Percentiles rank a stretch among this genome's conserved stretches.
Conservation (phyloP, 2,888 invertebrate species). For the Oligia strigilis region DNA sequence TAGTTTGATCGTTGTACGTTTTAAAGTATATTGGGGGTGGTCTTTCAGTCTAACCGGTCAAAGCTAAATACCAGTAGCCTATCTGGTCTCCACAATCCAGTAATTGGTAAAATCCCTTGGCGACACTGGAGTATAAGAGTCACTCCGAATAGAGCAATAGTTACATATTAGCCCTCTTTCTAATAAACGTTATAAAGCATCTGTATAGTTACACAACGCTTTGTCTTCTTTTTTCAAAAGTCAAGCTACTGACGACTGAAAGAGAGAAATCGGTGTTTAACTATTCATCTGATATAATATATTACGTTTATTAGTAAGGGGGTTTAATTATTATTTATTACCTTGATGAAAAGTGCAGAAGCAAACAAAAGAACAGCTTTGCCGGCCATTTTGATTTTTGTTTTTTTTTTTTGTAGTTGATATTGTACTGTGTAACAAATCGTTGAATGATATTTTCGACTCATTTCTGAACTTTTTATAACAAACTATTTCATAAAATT, state of each 20-base stretch:
- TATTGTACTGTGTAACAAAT: not conserved
- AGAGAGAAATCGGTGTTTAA: too few species aligned
- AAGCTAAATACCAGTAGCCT: not conserved
- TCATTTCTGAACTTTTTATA: conserved; percentile 39
- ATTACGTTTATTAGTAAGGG: too few species aligned
- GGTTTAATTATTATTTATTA: not conserved
- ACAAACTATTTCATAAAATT: conserved; percentile 12
- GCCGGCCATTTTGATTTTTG: conserved; percentile 51
- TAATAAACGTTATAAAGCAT: too few species aligned
- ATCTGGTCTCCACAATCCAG: not conserved
- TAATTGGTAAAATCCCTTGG: not conserved
- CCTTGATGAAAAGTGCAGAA: conserved; percentile 45
- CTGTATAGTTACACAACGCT: too few species aligned
- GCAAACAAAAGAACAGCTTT: conserved; percentile 46
- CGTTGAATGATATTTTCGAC: conserved; percentile 41
- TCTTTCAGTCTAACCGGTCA: not conserved
- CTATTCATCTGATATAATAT: too few species aligned
- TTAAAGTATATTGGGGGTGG: not conserved
- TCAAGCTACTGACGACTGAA: too few species aligned
- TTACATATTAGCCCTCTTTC: not conserved
- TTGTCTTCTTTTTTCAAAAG: too few species aligned
- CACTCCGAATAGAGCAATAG: not conserved
- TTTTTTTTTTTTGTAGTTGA: not conserved
- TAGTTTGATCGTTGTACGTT: not conserved
- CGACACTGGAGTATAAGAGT: not conserved